Conservation (phyloP, 2,797 vertebrate genomes). For the Poecile montanus region DNA sequence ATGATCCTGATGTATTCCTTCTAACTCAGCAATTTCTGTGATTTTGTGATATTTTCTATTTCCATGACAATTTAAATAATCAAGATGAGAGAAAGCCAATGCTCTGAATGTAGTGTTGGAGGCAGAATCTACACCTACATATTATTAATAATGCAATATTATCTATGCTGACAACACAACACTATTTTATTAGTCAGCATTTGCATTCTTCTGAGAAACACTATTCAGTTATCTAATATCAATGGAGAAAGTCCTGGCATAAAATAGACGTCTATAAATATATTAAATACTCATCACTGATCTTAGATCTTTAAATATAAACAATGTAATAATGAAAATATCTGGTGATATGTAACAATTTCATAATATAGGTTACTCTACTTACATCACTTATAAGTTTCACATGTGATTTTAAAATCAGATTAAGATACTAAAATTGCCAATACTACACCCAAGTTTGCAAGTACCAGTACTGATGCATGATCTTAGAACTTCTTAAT, state of each 20-base stretch:
- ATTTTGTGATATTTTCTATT: neutral
- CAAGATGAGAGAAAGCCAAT: neutral
- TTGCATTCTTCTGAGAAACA: neutral
- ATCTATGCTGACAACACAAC: neutral
- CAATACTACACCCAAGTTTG: neutral
- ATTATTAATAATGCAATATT: neutral
- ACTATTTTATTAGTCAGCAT: neutral
- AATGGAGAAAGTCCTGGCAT: neutral
- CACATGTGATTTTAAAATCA: neutral
- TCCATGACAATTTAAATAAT: neutral
- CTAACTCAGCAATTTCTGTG: neutral
- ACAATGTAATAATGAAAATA: neutral
- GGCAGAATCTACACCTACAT: neutral
- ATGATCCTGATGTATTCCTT: neutral
- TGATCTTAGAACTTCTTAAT: neutral
- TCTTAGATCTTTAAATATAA: neutral
- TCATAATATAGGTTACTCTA: neutral
- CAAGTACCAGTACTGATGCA: neutral
- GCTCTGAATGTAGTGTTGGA: neutral
- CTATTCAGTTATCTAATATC: neutral
- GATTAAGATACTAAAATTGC: neutral
- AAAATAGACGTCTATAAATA: neutral
- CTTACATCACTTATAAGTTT: neutral
- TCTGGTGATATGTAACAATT: neutral
- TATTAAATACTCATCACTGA: neutral